phyloP scores from a whole-genome alignment of 2,797 vertebrate genomes.

The Nasua narica region DNA sequence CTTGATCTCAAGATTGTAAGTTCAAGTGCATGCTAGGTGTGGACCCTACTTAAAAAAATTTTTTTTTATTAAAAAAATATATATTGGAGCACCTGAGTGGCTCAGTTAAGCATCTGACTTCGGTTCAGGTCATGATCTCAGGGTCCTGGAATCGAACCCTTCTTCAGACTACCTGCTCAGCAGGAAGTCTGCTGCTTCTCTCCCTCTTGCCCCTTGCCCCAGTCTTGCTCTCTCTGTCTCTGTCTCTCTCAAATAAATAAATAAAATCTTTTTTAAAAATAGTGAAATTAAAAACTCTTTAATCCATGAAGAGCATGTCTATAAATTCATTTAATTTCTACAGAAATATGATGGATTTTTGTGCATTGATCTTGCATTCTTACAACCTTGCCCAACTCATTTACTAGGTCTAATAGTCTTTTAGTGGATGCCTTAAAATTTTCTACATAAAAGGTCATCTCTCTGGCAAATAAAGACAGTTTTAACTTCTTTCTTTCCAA shows the following conservation, averaged over 20 bases:
- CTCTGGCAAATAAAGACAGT: not conserved
- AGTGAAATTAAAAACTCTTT: not conserved
- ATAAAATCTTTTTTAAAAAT: too few species aligned
- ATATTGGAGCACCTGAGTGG: not conserved
- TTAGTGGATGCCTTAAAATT: not conserved
- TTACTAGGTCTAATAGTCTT: not conserved
- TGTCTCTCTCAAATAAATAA: not conserved
- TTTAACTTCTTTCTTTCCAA: slow-evolving; percentile 29
- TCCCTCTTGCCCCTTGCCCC: not conserved
- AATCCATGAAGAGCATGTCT: not conserved
- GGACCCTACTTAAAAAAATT: not conserved
- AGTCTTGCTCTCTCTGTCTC: not conserved
- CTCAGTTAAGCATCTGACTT: not conserved
- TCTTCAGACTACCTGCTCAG: not conserved
- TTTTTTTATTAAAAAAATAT: not conserved
- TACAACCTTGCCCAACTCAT: not conserved
- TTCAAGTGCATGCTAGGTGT: not conserved
- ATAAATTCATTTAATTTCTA: not conserved
- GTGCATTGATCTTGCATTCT: not conserved
- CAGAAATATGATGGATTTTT: not conserved
- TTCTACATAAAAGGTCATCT: not conserved
- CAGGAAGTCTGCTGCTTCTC: not conserved
- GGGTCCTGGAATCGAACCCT: not conserved
- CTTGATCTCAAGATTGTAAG: not conserved
- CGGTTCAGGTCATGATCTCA: not conserved